These are phyloP conservation scores for Struthio camelus DNA, from an alignment of 2,113 vertebrate genomes.

Conservation along the genomic window DNA sequence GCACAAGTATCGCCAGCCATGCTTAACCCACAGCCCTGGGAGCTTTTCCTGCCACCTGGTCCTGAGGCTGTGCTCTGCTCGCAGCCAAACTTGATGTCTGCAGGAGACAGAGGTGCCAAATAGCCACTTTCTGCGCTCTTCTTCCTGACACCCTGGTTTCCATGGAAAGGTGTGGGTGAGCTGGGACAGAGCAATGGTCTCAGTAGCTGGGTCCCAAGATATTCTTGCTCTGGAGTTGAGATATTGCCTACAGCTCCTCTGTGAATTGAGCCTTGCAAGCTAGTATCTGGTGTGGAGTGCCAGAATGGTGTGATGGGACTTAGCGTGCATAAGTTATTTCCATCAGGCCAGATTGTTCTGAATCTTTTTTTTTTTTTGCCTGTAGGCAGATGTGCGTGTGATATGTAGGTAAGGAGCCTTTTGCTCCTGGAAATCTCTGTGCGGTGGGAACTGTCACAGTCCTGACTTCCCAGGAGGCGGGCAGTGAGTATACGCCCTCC, in stretches of 20 bases:
- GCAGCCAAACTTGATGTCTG: not conserved
- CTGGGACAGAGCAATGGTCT: not conserved
- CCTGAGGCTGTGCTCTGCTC: not conserved
- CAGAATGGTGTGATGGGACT: not conserved
- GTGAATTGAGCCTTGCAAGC: not conserved
- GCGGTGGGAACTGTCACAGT: too few species aligned
- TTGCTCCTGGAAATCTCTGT: not conserved
- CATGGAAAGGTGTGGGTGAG: not conserved
- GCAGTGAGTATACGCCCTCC: accelerated
- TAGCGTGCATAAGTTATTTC: not conserved
- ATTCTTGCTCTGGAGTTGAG: not conserved
- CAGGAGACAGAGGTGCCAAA: not conserved
- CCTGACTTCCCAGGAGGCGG: not conserved
- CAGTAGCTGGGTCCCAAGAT: not conserved
- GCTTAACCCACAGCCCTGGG: not conserved
- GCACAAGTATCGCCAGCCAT: not conserved
- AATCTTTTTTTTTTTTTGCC: not conserved
- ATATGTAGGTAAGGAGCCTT: not conserved
- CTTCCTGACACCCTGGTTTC: not conserved
- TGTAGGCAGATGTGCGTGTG: not conserved
- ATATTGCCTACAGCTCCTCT: not conserved
- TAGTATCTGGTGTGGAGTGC: not conserved
- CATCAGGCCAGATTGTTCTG: not conserved
- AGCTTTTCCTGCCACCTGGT: not conserved
- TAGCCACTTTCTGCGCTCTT: not conserved